These are phyloP conservation scores for Poliocrania exsul DNA, from an alignment of 2,797 vertebrate genomes.

Conservation along the genomic window DNA sequence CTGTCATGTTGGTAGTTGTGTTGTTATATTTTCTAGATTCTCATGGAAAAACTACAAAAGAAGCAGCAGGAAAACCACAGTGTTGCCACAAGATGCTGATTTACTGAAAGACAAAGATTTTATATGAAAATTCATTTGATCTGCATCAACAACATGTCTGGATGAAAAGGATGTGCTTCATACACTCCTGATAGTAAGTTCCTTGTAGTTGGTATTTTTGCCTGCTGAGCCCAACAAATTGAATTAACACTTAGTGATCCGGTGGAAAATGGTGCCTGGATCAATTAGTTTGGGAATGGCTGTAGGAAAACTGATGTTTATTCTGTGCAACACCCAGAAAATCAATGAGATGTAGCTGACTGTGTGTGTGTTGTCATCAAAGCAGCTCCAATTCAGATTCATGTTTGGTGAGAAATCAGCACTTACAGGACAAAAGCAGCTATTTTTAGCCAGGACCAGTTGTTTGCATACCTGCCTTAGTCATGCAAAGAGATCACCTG, in stretches of 20 bases:
- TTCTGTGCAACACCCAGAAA: not conserved
- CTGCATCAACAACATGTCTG: not conserved
- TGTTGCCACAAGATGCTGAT: not conserved
- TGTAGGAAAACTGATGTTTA: slow-evolving; percentile 38
- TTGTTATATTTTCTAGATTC: not conserved
- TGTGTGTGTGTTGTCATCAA: not conserved
- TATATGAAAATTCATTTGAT: slow-evolving; percentile 38
- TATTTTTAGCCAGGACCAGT: slow-evolving; percentile 15
- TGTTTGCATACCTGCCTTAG: not conserved
- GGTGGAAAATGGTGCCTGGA: slow-evolving; percentile 52
- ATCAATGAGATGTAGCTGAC: slow-evolving; percentile 34
- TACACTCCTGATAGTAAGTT: not conserved
- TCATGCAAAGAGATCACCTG: not conserved
- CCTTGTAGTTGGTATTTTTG: not conserved
- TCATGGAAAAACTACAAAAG: slow-evolving; percentile 2
- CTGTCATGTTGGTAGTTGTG: not conserved
- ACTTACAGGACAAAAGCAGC: not conserved
- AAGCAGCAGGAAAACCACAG: not conserved
- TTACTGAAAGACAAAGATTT: not conserved
- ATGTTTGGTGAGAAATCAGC: slow-evolving; percentile 1
- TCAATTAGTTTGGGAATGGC: slow-evolving; percentile 37
- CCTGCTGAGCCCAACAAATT: slow-evolving; percentile 47
- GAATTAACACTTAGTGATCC: slow-evolving; percentile 60
- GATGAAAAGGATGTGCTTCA: slow-evolving; percentile 3
- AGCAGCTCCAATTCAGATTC: not conserved